Evolutionary conservation across 1,140 invertebrate genomes (phyloP).

Genomic region (Oryctes rhinoceros): DNA sequence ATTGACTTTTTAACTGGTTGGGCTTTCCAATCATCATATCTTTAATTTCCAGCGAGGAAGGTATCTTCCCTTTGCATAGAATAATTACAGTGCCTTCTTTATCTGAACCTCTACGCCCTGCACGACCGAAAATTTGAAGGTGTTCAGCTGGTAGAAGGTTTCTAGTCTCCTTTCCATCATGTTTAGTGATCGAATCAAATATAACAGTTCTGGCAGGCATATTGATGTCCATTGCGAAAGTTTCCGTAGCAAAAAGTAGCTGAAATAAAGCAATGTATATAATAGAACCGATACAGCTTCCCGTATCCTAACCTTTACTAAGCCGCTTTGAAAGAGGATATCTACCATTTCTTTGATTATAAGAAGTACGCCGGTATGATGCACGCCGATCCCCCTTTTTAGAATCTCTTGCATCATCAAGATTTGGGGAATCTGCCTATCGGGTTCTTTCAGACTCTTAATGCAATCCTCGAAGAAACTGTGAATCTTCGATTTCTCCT

Average conservation of each 20-base stretch:
- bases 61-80: constrained; percentile 83
- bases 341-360: constrained; percentile 98
- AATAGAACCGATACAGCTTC: too few relatives aligned
- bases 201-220: constrained; percentile 97
- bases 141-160: constrained; percentile 89
- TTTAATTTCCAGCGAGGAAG: constrained; percentile 75
- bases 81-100: constrained; percentile 94
- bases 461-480: constrained; percentile 87
- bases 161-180: constrained; percentile 83
- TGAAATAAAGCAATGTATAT: constrained; percentile 45
- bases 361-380: constrained; percentile 97
- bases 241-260: constrained; percentile 97
- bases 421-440: constrained; percentile 61
- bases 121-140: constrained; percentile 97
- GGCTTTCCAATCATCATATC: constrained; percentile 84
- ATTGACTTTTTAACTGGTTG: constrained; percentile 56
- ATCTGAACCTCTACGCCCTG: constrained; percentile 92
- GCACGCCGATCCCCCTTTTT: constrained; percentile 91
- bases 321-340: constrained; percentile 91
- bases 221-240: constrained; percentile 99
- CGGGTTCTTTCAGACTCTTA: constrained; percentile 82
- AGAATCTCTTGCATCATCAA: constrained; percentile 78
- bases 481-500: constrained; percentile 85
- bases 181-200: constrained; percentile 94
- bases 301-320: constrained; percentile 77